Conservation (phyloP, 2,113 vertebrate genomes). For the Cromileptes altivelis region DNA sequence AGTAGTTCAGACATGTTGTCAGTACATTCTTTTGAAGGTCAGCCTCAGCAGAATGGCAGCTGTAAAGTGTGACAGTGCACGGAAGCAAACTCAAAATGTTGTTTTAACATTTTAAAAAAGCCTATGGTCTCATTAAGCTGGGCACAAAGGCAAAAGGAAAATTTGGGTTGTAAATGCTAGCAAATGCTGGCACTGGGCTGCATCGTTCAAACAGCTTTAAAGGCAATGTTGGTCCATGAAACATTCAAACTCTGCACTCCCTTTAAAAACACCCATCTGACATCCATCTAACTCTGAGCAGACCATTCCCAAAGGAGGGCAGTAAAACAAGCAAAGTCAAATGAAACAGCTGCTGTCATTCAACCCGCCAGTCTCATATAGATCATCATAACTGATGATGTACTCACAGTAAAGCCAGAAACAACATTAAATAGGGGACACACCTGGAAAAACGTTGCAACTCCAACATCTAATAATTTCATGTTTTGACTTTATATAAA, state of each 20-base stretch:
- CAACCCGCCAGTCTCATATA: constrained; percentile 4
- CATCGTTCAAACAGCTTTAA: constrained; percentile 30
- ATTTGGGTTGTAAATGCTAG: background rate
- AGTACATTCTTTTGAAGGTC: background rate
- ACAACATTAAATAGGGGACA: constrained; percentile 5
- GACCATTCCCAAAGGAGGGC: constrained; percentile 1
- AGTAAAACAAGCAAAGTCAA: constrained; percentile 40
- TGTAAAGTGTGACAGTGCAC: background rate
- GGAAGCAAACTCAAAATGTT: constrained; percentile 5
- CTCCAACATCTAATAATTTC: background rate
- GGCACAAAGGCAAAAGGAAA: background rate
- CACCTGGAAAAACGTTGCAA: background rate
- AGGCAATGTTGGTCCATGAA: background rate
- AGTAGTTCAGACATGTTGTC: constrained; percentile 15
- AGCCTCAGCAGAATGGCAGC: background rate
- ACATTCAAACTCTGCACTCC: constrained; percentile 14
- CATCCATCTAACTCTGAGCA: constrained; percentile 25
- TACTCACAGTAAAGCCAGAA: constrained; percentile 27
- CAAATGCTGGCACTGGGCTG: background rate
- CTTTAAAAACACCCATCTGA: constrained; percentile 13
- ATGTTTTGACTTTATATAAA: background rate
- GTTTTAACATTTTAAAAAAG: constrained; percentile 1
- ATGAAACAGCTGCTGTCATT: constrained; percentile 37
- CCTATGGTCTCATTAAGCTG: background rate
- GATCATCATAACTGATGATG: constrained; percentile 33